Evolutionary conservation across 2,797 vertebrate species (phyloP).

Genomic region (Sphenopsis melanotis): DNA sequence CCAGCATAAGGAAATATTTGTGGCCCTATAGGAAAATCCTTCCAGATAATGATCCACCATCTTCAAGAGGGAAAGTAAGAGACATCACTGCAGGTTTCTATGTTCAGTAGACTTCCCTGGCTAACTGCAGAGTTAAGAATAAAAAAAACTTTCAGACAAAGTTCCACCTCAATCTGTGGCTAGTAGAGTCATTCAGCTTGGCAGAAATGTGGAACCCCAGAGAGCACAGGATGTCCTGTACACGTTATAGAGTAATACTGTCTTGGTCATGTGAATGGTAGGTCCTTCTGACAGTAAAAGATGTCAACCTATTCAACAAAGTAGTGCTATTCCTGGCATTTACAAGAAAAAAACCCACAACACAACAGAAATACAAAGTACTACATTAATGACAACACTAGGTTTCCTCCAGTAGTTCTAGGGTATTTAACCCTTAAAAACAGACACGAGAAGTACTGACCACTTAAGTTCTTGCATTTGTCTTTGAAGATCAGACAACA

Average conservation of each 20-base stretch:
- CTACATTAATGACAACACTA: background rate
- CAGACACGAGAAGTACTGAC: background rate
- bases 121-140: background rate
- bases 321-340: background rate
- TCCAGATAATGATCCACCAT: background rate
- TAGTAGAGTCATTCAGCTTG: background rate
- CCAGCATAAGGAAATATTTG: background rate
- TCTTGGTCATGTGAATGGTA: background rate
- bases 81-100: background rate
- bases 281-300: background rate
- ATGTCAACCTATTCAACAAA: background rate
- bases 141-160: background rate
- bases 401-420: background rate
- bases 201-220: background rate
- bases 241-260: fast-evolving
- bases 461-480: background rate
- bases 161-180: background rate
- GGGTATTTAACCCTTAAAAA: background rate
- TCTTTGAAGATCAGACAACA: background rate
- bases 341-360: background rate
- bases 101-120: background rate
- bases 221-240: background rate
- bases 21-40: background rate
- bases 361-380: background rate
- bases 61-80: background rate